phyloP scores from a whole-genome alignment of 2,888 invertebrate species.

The Dicranocentrus wangi region DNA sequence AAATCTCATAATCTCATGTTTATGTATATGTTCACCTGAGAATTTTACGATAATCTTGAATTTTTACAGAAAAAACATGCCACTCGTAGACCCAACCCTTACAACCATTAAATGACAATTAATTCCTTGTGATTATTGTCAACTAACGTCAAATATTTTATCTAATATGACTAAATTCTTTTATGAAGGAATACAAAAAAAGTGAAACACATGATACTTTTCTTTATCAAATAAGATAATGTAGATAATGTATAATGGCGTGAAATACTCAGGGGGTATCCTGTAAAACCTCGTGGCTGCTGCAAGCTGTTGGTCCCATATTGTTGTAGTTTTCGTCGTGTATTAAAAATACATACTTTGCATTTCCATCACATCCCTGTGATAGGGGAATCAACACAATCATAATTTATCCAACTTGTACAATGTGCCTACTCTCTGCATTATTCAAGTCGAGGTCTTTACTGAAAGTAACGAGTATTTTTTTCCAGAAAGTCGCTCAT shows the following conservation, averaged over 20 bases:
- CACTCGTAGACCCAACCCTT: conserved; percentile 29
- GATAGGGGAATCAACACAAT: not conserved
- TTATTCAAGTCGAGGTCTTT: not conserved
- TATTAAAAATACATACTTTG: too few relatives aligned
- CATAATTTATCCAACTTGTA: conserved; percentile 2
- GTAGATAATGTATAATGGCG: not conserved
- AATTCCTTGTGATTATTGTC: conserved; percentile 55
- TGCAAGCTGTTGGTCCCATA: not conserved
- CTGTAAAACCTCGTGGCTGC: not conserved
- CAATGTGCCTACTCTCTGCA: too few relatives aligned
- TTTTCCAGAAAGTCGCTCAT: conserved; percentile 47
- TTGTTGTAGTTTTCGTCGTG: too few relatives aligned
- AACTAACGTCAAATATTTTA: conserved; percentile 54
- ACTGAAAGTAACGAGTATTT: conserved; percentile 38
- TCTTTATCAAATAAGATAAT: not conserved
- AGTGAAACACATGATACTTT: conserved; percentile 30
- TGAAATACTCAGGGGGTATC: conserved; percentile 11
- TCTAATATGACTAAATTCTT: conserved; percentile 4
- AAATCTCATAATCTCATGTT: too few relatives aligned
- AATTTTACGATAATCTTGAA: not conserved
- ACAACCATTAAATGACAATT: conserved; percentile 53
- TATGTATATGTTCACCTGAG: not conserved
- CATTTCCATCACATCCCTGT: too few relatives aligned
- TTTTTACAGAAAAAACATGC: not conserved
- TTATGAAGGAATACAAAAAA: conserved; percentile 24